Evolutionary conservation across 2,797 vertebrate genomes (phyloP), one percentile per base, ranked within the genome.

Genomic region (Galago senegalensis): DNA sequence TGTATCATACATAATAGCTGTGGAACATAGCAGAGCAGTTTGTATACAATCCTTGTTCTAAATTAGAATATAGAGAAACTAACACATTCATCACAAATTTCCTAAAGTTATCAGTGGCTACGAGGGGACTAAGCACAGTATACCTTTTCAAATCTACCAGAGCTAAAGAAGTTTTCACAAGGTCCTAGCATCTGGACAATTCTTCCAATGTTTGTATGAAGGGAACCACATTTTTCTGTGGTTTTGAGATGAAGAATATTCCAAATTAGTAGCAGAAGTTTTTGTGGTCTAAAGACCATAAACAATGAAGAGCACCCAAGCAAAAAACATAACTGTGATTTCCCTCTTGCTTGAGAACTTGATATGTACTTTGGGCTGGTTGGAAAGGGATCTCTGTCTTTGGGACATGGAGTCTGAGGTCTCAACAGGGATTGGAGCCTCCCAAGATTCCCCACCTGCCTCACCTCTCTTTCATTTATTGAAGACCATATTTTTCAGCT

Each of bases 221-320:
- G 70, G 2, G 37, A 14, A 7, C 3, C 3, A 20, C 27, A 27
- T 34, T 90, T 85, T 90, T 49, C 21, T 72, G 2, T 16, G 23
- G 34, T 77, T 93, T 85, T 65, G 53, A 80, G 49, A 53, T 77
- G 56, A 69, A 69, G 23, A 89, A 58, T 70, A 82, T 77, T 96
- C 72, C 73, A 89, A 84, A 82, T 61, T 31, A 85, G 34, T 40
- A 91, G 37, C 29, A 61, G 31, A 79, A 86, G 12, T 53, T 84
- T 86, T 83, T 89, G 31, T 75, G 75, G 81, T 40, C 86, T 82
- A 73, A 9, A 65, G 16, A 83, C n/a, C 2, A 18, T 94, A 9
- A 37, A 79, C 3, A 84, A 58, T 8, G 14, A 84, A 77, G 12
- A 93, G 20, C n/a, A 60, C 21, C 12, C 29, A n/a, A 73, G 40